Conservation (phyloP, 2,113 vertebrate species). For the Coryphaenoides rupestris region DNA sequence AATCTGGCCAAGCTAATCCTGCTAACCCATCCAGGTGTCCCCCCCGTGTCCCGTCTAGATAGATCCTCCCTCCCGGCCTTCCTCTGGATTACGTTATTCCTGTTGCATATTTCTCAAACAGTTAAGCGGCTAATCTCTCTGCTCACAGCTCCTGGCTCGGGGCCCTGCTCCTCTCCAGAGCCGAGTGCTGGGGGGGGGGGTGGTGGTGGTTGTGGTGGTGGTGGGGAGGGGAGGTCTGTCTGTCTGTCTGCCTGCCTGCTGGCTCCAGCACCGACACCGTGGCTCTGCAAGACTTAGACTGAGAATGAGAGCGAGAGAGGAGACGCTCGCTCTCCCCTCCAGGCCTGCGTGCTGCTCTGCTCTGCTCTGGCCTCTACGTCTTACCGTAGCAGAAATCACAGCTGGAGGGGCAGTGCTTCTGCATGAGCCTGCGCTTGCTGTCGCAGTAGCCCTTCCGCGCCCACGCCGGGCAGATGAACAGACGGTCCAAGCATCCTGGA, state of each 20-base stretch:
- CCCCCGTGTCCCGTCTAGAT: too few relatives aligned
- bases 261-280: conserved; percentile 43
- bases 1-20: too few relatives aligned
- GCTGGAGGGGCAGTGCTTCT: conserved; percentile 90
- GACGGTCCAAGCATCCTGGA: conserved; percentile 88
- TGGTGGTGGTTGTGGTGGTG: too few relatives aligned
- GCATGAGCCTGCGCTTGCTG: conserved; percentile 83
- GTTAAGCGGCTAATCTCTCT: neutral
- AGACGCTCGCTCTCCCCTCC: conserved; percentile 25
- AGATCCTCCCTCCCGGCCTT: too few relatives aligned
- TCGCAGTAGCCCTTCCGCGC: conserved; percentile 85
- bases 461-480: conserved; percentile 85
- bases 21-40: too few relatives aligned
- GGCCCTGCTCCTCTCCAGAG: too few relatives aligned
- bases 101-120: too few relatives aligned
- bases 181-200: conserved; percentile 23
- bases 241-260: too few relatives aligned
- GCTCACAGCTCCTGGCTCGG: conserved; percentile 20
- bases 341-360: too few relatives aligned
- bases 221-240: too few relatives aligned
- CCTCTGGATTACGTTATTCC: too few relatives aligned
- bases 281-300: conserved; percentile 36
- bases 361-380: conserved; percentile 35
- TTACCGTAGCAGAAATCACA: conserved; percentile 97
- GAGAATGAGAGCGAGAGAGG: conserved; percentile 11